These are phyloP conservation scores for Tragelaphus buxtoni DNA, from an alignment of 2,113 vertebrate genomes.

Conservation along the genomic window DNA sequence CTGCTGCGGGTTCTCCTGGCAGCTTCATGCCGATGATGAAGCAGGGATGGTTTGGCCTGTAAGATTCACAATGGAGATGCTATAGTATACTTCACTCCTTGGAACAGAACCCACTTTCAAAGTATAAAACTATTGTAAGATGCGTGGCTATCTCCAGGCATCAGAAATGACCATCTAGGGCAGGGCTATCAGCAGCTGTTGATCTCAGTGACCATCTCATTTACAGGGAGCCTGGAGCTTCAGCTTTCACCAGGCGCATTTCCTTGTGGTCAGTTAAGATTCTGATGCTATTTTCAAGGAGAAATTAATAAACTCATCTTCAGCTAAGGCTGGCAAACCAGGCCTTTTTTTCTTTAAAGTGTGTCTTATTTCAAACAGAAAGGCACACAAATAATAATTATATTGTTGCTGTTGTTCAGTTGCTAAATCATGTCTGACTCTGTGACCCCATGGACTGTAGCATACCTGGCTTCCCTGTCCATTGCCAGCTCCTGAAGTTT, in stretches of 20 bases:
- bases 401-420: background rate
- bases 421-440: background rate
- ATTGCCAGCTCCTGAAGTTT: background rate
- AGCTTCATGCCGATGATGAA: background rate
- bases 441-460: rapidly evolving
- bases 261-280: background rate
- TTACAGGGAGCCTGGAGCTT: background rate
- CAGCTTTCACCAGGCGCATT: rapidly evolving
- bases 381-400: background rate
- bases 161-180: rapidly evolving
- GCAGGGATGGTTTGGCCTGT: background rate
- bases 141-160: background rate
- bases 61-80: background rate
- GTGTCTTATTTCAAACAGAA: background rate
- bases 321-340: background rate
- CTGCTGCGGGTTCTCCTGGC: background rate
- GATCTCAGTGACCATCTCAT: rapidly evolving
- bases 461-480: background rate
- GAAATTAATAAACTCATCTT: background rate
- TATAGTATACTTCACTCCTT: background rate
- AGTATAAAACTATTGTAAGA: background rate
- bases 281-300: background rate
- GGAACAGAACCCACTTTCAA: background rate
- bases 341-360: background rate
- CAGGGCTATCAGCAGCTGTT: rapidly evolving